A percentile compares a stretch with the other conserved stretches of the same genome.
These are phyloP conservation scores for Blennius ocellaris DNA, from an alignment of 2,113 vertebrate genomes.

Conservation along the genomic window DNA sequence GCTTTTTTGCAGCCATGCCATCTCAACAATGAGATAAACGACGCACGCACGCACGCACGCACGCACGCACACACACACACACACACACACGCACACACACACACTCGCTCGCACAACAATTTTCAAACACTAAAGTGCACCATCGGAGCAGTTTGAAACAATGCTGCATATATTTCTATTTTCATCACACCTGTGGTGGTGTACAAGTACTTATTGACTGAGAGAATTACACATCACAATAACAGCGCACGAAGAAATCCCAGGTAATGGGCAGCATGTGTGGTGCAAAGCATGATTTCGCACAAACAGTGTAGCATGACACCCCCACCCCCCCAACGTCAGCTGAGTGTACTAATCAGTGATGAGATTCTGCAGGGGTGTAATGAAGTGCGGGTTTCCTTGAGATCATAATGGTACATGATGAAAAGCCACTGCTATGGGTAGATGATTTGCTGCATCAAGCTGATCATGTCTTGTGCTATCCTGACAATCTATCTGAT, in stretches of 20 bases:
- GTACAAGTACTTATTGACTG: slow-evolving; percentile 24
- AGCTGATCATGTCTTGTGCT: slow-evolving; percentile 11
- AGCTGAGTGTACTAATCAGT: slow-evolving; percentile 27
- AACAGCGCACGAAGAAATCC: slow-evolving; percentile 7
- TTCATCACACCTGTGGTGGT: slow-evolving; percentile 47
- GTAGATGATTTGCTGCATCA: slow-evolving; percentile 31
- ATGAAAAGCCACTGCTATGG: slow-evolving; percentile 32
- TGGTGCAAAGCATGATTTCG: slow-evolving; percentile 16
- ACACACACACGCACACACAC: slow-evolving; percentile 4
- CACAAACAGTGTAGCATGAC: slow-evolving; percentile 7
- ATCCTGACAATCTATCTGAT: neutral
- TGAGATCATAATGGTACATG: slow-evolving; percentile 13
- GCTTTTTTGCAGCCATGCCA: slow-evolving; percentile 33
- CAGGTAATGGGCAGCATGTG: slow-evolving; percentile 20
- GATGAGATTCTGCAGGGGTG: slow-evolving; percentile 9
- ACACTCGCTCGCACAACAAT: slow-evolving; percentile 1
- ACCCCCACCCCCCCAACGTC: slow-evolving; percentile 23
- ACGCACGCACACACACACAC: neutral
- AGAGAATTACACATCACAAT: slow-evolving; percentile 23
- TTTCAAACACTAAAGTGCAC: neutral
- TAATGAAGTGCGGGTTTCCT: slow-evolving; percentile 23
- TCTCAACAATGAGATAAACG: slow-evolving; percentile 37
- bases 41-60: neutral
- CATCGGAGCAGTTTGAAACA: slow-evolving; percentile 33
- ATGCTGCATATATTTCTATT: slow-evolving; percentile 41